These are phyloP conservation scores for Micromys minutus DNA, from an alignment of 2,113 vertebrate species.

Conservation along the genomic window DNA sequence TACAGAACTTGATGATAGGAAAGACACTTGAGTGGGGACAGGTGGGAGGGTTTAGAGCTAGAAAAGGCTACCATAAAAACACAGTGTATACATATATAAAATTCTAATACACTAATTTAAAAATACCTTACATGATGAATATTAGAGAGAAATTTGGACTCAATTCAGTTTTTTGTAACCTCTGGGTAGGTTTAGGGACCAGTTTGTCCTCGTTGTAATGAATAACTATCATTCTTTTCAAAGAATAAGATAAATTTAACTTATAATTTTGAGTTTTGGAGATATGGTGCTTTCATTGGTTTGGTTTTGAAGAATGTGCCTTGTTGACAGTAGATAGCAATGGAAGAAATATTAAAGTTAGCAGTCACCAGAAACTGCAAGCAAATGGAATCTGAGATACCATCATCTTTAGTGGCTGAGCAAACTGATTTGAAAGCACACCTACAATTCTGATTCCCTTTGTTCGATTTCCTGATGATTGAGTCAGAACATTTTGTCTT, in stretches of 20 bases:
- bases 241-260: background rate
- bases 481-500: background rate
- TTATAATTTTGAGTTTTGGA: background rate
- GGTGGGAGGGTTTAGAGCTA: background rate
- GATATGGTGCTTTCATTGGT: fast-evolving
- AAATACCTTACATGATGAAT: background rate
- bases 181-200: background rate
- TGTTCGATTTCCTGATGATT: background rate
- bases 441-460: background rate
- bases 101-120: background rate
- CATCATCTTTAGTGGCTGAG: too few relatives aligned
- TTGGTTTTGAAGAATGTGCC: background rate
- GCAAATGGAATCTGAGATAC: too few relatives aligned
- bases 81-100: background rate
- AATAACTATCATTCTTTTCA: background rate
- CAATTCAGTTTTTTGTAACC: constrained; percentile 21
- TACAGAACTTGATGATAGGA: background rate
- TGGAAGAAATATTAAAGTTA: background rate
- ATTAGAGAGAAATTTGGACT: constrained; percentile 2
- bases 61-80: background rate
- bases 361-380: too few relatives aligned
- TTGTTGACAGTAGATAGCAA: background rate
- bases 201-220: background rate
- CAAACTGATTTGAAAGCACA: background rate
- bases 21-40: too few relatives aligned